Evolutionary conservation across 1,140 invertebrate species (phyloP).

Genomic region (Zophobas morio): DNA sequence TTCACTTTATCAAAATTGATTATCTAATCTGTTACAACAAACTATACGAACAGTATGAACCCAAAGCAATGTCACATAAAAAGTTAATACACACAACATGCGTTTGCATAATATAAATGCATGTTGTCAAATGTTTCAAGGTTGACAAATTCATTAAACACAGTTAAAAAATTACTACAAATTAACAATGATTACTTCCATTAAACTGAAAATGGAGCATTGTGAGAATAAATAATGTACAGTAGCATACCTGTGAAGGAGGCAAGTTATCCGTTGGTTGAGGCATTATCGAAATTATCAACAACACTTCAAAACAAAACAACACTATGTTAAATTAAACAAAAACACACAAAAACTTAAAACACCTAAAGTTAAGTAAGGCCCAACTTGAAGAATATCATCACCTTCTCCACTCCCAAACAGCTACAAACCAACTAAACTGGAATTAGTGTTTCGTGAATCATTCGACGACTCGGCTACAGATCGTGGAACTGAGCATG

Average conservation of each 20-base stretch:
- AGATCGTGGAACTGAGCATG: conserved; percentile 40
- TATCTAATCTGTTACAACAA: too few species aligned
- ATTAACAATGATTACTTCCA: too few species aligned
- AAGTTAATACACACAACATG: too few species aligned
- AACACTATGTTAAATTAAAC: conserved; percentile 9
- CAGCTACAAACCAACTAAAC: conserved; percentile 46
- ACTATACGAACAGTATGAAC: too few species aligned
- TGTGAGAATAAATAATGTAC: conserved; percentile 1
- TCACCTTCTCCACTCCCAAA: conserved; percentile 36
- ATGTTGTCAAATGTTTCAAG: too few species aligned
- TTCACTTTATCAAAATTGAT: too few species aligned
- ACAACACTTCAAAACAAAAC: conserved; percentile 15
- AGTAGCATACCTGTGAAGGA: conserved; percentile 41
- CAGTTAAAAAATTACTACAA: too few species aligned
- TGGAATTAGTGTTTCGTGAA: conserved; percentile 46
- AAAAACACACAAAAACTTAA: conserved; percentile 7
- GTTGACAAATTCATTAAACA: too few species aligned
- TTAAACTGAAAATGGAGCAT: conserved; percentile 16
- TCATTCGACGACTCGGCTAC: conserved; percentile 40
- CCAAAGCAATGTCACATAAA: too few species aligned
- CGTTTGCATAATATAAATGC: too few species aligned
- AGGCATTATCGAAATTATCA: conserved; percentile 28
- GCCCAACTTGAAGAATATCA: conserved; percentile 44
- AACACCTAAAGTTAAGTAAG: conserved; percentile 30
- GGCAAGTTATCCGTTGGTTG: conserved; percentile 47